Percentiles rank a stretch among this genome's conserved stretches.
Evolutionary conservation across 1,140 invertebrate genomes (phyloP).

Genomic region (Belonocnema kinseyi): DNA sequence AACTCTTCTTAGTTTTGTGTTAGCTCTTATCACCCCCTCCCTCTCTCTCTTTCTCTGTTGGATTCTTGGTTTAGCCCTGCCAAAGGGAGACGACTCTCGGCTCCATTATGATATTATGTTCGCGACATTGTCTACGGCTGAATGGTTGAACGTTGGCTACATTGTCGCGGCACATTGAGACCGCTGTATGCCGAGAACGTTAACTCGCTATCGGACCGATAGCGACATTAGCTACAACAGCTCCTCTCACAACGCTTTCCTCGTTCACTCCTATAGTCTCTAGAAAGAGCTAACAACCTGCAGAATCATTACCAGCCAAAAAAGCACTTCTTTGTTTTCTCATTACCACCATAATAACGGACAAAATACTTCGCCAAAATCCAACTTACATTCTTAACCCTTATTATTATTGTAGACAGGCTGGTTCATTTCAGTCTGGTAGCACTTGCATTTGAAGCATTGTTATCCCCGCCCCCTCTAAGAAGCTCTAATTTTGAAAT

Average conservation of each 20-base stretch:
- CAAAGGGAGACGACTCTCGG: slow-evolving; percentile 61
- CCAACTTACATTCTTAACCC: too few relatives aligned
- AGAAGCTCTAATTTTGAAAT: too few relatives aligned
- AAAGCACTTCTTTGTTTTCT: neutral
- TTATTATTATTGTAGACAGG: too few relatives aligned
- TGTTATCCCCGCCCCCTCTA: too few relatives aligned
- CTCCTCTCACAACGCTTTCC: slow-evolving; percentile 51
- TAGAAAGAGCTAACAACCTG: neutral
- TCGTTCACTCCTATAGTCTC: slow-evolving; percentile 30
- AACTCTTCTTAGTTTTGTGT: slow-evolving; percentile 6
- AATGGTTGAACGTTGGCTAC: slow-evolving; percentile 73
- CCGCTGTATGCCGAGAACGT: slow-evolving; percentile 68
- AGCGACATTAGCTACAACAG: slow-evolving; percentile 63
- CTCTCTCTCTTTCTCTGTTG: slow-evolving; percentile 44
- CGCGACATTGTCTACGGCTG: slow-evolving; percentile 70
- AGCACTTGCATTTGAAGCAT: too few relatives aligned
- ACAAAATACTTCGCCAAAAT: too few relatives aligned
- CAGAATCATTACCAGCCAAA: slow-evolving; percentile 12
- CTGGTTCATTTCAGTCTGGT: too few relatives aligned
- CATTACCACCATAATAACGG: too few relatives aligned
- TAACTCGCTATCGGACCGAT: slow-evolving; percentile 73
- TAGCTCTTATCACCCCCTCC: slow-evolving; percentile 35
- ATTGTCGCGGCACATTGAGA: slow-evolving; percentile 72
- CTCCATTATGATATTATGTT: slow-evolving; percentile 75
- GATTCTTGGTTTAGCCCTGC: slow-evolving; percentile 58